These are phyloP conservation scores for Drosophila mayaguana DNA, from an alignment of 2,888 invertebrate species.

Conservation along the genomic window DNA sequence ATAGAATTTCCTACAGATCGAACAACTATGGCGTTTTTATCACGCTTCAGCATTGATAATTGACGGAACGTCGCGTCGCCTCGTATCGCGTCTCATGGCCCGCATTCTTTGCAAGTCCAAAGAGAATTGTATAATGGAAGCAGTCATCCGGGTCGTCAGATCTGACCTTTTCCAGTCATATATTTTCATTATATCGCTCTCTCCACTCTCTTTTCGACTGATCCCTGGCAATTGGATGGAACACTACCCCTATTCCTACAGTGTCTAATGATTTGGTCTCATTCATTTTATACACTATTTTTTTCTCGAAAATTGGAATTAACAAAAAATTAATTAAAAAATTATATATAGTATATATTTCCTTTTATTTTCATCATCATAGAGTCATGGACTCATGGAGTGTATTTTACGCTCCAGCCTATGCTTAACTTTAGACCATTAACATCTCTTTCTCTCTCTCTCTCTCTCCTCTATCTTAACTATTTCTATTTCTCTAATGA, in stretches of 20 bases:
- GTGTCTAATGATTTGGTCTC: constrained; percentile 7
- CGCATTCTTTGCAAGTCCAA: constrained; percentile 44
- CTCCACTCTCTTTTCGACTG: constrained; percentile 11
- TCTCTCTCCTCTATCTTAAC: constrained; percentile 39
- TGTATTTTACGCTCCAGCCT: constrained; percentile 26
- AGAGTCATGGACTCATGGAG: constrained; percentile 23
- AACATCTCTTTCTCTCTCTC: constrained; percentile 37
- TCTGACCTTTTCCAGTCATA: constrained; percentile 41
- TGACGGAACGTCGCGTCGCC: constrained; percentile 33
- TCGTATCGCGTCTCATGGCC: constrained; percentile 36
- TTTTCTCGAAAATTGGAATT: constrained; percentile 20
- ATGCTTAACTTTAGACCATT: constrained; percentile 37
- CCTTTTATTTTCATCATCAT: not conserved
- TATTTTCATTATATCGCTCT: constrained; percentile 5
- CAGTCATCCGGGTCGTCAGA: constrained; percentile 31
- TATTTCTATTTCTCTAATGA: constrained; percentile 58
- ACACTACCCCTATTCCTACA: constrained; percentile 14
- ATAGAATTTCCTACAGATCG: constrained; percentile 66
- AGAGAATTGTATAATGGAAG: constrained; percentile 22
- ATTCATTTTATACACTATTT: constrained; percentile 16
- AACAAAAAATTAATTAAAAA: constrained; percentile 9
- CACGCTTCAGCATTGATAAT: constrained; percentile 52
- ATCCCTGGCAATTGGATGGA: constrained; percentile 23
- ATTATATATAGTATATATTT: constrained; percentile 40
- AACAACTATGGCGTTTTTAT: constrained; percentile 50